These are phyloP conservation scores for Archivesica marissinica DNA, from an alignment of 1,140 invertebrate genomes.

Conservation along the genomic window DNA sequence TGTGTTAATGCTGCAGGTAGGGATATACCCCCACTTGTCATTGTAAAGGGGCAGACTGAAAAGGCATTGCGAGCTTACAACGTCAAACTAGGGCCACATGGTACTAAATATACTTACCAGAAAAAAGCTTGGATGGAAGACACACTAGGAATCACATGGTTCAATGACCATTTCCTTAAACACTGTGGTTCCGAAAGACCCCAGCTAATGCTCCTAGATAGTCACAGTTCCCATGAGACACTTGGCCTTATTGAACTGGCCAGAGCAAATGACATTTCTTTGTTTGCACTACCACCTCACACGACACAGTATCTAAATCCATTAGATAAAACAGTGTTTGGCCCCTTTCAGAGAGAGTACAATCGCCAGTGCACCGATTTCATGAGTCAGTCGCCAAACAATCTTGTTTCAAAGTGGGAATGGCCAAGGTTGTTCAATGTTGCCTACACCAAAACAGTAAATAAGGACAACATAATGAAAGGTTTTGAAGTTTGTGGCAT, in stretches of 20 bases:
- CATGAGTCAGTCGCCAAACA: neutral
- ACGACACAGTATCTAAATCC: slow-evolving; percentile 60
- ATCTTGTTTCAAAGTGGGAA: neutral
- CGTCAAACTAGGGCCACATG: neutral
- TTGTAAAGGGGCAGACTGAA: slow-evolving; percentile 64
- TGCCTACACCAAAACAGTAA: neutral
- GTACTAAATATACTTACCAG: slow-evolving; percentile 51
- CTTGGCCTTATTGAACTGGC: slow-evolving; percentile 63
- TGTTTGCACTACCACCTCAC: slow-evolving; percentile 57
- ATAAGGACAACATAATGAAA: neutral
- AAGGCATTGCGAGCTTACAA: no score
- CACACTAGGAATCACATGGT: slow-evolving; percentile 67
- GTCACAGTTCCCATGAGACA: slow-evolving; percentile 65
- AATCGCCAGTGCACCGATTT: neutral
- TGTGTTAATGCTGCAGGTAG: slow-evolving; percentile 63
- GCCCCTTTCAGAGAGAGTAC: no score
- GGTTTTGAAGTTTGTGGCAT: slow-evolving; percentile 19
- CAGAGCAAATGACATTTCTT: neutral
- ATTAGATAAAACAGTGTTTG: slow-evolving; percentile 60
- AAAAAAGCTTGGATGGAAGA: slow-evolving; percentile 66
- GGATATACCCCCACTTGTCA: slow-evolving; percentile 65
- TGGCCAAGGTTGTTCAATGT: neutral
- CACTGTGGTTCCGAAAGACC: slow-evolving; percentile 64
- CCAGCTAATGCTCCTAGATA: slow-evolving; percentile 65
- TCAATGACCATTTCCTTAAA: slow-evolving; percentile 66